Evolutionary conservation across 1,140 invertebrate species (phyloP), one percentile per base, ranked within the genome.

Genomic region (Dreissena rostriformis): DNA sequence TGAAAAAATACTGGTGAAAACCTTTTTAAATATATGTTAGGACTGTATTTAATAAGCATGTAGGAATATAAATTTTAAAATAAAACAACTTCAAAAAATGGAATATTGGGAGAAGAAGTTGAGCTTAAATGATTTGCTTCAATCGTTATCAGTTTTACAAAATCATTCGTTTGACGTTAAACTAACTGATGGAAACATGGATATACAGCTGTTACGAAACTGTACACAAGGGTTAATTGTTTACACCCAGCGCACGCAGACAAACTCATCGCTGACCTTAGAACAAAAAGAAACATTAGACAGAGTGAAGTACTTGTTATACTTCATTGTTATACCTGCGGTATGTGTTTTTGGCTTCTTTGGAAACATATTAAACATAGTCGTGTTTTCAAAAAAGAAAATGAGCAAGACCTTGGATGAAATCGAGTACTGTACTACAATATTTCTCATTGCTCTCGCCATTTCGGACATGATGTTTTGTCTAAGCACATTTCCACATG

Each of bases 331-430:
- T 28, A 86, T 91, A 55, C 91, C 90, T 10, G 75, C 85, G 19
- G 88, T 91, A 11, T 91, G 89, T 71, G 85, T 85, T 1, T 87
- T 90, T 73, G 91, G 91, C 15, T 90, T 92, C 82, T 71, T 92
- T 61, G 91, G 91, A 14, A 92, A 91, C 57, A 87, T 90, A 61
- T 70, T 91, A 19, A 91, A 91, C 51, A 82, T 91, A 11, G 75
- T 89, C 17, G 87, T 91, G 12, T 87, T 91, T 55, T 88, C 87
- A 63, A 83, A 88, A 68, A 87, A 88, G 55, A 88, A 87, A 49
- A 86, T 84, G 39, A 87, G 86, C 70, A 87, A 86, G 26, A 81
- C 86, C 22, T 65, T 91, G 24, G 82, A 89, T 49, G 82, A 86
- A 11, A 85, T 86, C 8, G 89, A 91, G 73, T 86, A 88, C 22